Conservation (phyloP, 2,888 invertebrate species). For the Gisinianus flammeolus region DNA sequence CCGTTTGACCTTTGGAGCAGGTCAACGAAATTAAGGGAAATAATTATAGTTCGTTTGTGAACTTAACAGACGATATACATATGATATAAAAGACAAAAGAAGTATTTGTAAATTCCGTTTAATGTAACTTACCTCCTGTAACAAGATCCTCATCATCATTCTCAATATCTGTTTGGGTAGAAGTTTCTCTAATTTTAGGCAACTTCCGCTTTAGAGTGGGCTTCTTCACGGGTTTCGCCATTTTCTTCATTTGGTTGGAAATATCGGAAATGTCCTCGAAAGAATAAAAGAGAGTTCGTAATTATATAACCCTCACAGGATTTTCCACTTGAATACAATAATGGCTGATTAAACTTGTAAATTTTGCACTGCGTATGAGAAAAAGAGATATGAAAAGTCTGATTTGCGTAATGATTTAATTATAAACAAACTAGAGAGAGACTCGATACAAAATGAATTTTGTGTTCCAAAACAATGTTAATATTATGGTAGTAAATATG, state of each 20-base stretch:
- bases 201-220: constrained; percentile 21
- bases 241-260: constrained; percentile 18
- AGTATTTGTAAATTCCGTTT: not conserved
- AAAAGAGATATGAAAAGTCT: too few relatives aligned
- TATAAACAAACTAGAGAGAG: too few relatives aligned
- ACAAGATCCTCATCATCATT: constrained; percentile 13
- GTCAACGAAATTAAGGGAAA: not conserved
- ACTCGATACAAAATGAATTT: too few relatives aligned
- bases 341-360: too few relatives aligned
- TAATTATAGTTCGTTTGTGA: not conserved
- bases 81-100: not conserved
- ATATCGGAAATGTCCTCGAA: not conserved
- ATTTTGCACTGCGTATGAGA: too few relatives aligned
- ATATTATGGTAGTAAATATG: too few relatives aligned
- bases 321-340: too few relatives aligned
- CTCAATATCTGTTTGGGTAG: constrained; percentile 18
- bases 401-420: too few relatives aligned
- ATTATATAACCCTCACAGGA: too few relatives aligned
- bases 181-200: not conserved
- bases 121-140: constrained; percentile 20
- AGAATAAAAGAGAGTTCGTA: not conserved
- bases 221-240: constrained; percentile 8
- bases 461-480: too few relatives aligned
- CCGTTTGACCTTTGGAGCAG: not conserved
- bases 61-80: not conserved